Conservation (phyloP, 2,113 vertebrate genomes). For the Thymallus thymallus region DNA sequence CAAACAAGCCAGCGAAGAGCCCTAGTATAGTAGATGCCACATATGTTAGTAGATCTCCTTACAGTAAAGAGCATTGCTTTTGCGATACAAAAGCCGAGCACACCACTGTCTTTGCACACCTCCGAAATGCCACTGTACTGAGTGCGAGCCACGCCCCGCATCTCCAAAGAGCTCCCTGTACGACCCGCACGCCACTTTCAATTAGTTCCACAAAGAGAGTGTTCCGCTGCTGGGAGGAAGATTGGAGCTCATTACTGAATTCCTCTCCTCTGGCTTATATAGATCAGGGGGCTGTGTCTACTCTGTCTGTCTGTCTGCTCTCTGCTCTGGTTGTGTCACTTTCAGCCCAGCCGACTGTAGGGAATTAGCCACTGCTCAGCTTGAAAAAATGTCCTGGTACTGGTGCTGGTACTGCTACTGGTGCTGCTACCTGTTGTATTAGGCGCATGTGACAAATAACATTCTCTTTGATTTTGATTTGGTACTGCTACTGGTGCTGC, state of each 20-base stretch:
- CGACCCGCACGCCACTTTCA: constrained; percentile 72
- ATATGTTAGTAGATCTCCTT: not conserved
- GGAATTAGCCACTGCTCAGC: too few relatives aligned
- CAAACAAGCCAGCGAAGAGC: too few relatives aligned
- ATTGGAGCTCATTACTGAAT: constrained; percentile 75
- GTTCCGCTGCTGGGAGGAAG: constrained; percentile 66
- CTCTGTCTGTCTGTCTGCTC: constrained; percentile 34
- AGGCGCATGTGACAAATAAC: too few relatives aligned
- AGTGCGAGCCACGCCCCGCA: constrained; percentile 52
- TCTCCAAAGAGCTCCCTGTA: constrained; percentile 66
- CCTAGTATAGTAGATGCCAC: too few relatives aligned
- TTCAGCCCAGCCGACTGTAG: constrained; percentile 46
- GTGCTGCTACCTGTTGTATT: too few relatives aligned
- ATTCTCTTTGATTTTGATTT: too few relatives aligned
- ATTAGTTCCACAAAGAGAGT: constrained; percentile 76
- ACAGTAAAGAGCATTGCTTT: constrained; percentile 11
- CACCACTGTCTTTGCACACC: too few relatives aligned
- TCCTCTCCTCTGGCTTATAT: constrained; percentile 71
- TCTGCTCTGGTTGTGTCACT: constrained; percentile 37
- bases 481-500: too few relatives aligned
- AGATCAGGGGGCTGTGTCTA: constrained; percentile 65
- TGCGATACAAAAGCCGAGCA: constrained; percentile 37
- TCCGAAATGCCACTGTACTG: constrained; percentile 45
- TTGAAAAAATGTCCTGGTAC: too few relatives aligned
- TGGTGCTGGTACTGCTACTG: too few relatives aligned